Base-by-base conservation (phyloP, 92 coral and sea anemone species). In the Hydrozoanthus gracilis region DNA sequence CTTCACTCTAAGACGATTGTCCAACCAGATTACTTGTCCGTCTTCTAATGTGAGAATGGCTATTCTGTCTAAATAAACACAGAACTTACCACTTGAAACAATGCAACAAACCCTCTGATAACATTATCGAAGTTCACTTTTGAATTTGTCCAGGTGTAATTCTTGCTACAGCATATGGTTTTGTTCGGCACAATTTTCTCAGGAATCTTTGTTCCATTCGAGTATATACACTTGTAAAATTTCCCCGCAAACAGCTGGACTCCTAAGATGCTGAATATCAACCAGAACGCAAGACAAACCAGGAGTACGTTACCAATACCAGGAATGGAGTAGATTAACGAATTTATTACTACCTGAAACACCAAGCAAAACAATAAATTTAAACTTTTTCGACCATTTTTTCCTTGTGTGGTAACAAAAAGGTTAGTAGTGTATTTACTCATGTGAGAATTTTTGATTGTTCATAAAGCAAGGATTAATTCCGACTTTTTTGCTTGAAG, bases 61-160 rank as follows among this genome's bases (percentile, higher is more conserved):
- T 0, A 27, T 27, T 27, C 39, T 27, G 39, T 27, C 39, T 2
- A 27, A 27, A 27, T 1, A 20, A 5, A 61, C 14, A 13, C 4
- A 14, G 12, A 10, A 92, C 98, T 70, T 86, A 96, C 98, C 95
- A 92, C 95, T 86, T 94, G 98, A 44, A 89, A 93, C 60, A 96
- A 82, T 1, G 96, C 95, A 2, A 96, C 91, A 73, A 96, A 91
- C 47, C 95, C 98, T n/a, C 86, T 91, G 18, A 88, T 61, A 67
- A 96, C 98, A 77, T 94, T 94, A 86, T 96, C 98, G 78, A 92
- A 96, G 83, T 96, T 96, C 14, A 90, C 92, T 15, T 94, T 91
- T 4, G 98, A 86, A 58, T 96, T 94, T 77, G 68, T 58, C 98
- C 98, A 96, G 1, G 83, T 88, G 73, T 92, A 96, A 27, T 92